phyloP scores from a whole-genome alignment of 1,140 invertebrate genomes.

The Lycorma delicatula region DNA sequence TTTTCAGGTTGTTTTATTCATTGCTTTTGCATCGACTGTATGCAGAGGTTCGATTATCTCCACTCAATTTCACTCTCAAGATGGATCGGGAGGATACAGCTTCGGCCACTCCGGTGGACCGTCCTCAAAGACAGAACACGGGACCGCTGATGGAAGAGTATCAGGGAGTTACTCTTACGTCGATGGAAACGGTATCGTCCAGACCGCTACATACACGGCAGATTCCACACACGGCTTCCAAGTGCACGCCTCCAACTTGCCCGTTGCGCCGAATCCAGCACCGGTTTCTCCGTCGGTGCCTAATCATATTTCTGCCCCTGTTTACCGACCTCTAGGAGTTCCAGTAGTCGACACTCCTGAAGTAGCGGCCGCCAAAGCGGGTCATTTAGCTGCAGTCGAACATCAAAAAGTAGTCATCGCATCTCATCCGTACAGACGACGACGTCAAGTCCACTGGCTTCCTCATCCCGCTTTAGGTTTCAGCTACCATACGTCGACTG shows the following conservation, averaged over 20 bases:
- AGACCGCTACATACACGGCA: conserved; percentile 55
- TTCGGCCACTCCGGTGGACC: conserved; percentile 43
- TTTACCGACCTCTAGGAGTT: conserved; percentile 8
- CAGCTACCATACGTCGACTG: not conserved
- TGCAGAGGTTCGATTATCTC: not conserved
- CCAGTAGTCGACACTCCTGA: conserved; percentile 10
- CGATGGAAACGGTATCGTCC: conserved; percentile 55
- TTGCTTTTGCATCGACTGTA: too few relatives aligned
- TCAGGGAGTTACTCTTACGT: conserved; percentile 61
- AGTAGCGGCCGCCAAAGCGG: not conserved
- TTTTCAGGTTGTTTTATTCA: too few relatives aligned
- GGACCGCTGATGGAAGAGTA: conserved; percentile 52
- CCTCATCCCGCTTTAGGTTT: not conserved
- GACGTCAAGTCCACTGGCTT: too few relatives aligned
- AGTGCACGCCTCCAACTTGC: conserved; percentile 52
- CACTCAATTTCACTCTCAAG: conserved; percentile 32
- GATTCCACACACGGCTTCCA: conserved; percentile 57
- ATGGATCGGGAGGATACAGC: conserved; percentile 43
- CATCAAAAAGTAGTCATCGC: not conserved
- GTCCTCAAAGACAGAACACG: conserved; percentile 41
- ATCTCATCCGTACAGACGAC: not conserved
- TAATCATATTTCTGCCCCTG: conserved; percentile 3
- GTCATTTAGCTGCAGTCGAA: not conserved
- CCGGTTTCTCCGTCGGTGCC: not conserved
- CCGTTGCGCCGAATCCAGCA: conserved; percentile 29